Evolutionary conservation across 2,113 vertebrate genomes (phyloP).

Genomic region (Cromileptes altivelis): DNA sequence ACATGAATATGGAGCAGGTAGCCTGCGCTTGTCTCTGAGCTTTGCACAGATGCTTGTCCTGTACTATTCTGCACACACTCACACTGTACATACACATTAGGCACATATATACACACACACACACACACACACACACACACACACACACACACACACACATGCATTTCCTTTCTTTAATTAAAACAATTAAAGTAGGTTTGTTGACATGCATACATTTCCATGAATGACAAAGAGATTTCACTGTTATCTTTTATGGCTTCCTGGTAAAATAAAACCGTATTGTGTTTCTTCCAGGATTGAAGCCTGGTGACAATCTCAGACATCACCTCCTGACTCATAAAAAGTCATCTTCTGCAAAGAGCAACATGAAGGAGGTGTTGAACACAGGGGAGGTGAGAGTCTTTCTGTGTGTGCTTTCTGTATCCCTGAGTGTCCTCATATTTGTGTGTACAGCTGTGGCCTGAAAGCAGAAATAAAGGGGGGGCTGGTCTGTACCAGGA

Average conservation of each 20-base stretch:
- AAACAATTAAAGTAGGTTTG: constrained; percentile 75
- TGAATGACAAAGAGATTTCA: constrained; percentile 53
- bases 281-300: constrained; percentile 32
- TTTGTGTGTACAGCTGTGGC: constrained; percentile 70
- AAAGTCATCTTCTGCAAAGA: constrained; percentile 35
- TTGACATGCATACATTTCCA: constrained; percentile 53
- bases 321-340: constrained; percentile 49
- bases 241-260: constrained; percentile 28
- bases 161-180: constrained; percentile 74
- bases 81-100: constrained; percentile 21
- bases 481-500: constrained; percentile 35
- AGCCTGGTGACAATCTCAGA: constrained; percentile 27
- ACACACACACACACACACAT: not conserved
- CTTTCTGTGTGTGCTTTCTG: constrained; percentile 56
- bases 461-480: constrained; percentile 30
- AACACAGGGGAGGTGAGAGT: constrained; percentile 60
- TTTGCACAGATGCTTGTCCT: constrained; percentile 61
- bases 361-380: constrained; percentile 46
- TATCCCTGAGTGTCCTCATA: constrained; percentile 52
- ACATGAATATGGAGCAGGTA: constrained; percentile 82
- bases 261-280: constrained; percentile 40
- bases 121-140: not conserved
- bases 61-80: constrained; percentile 48
- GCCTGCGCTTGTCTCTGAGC: constrained; percentile 66
- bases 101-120: constrained; percentile 12